phyloP scores from a whole-genome alignment of 2,113 vertebrate genomes.

The Equus przewalskii region DNA sequence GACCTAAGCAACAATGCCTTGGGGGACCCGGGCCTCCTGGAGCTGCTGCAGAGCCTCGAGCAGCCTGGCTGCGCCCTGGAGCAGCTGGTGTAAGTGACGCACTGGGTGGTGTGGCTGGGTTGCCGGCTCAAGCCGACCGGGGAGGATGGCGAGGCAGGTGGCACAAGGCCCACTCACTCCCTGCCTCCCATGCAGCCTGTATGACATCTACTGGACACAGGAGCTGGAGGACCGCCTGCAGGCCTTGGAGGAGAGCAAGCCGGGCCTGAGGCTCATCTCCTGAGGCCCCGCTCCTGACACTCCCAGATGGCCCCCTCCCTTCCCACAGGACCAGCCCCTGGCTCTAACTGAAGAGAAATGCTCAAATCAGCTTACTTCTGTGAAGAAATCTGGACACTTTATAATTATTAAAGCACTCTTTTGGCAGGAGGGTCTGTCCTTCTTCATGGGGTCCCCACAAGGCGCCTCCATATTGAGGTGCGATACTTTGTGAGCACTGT shows the following conservation, averaged over 20 bases:
- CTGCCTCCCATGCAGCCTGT: slow-evolving; percentile 79
- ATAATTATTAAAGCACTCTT: slow-evolving; percentile 66
- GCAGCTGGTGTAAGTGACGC: slow-evolving; percentile 22
- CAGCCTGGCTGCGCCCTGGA: slow-evolving; percentile 75
- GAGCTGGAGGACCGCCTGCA: slow-evolving; percentile 78
- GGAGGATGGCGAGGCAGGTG: no score
- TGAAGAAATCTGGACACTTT: not conserved
- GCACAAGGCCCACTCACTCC: not conserved
- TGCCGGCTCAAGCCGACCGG: not conserved
- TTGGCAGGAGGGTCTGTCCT: not conserved
- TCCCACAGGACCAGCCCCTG: no score
- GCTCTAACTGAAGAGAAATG: not conserved
- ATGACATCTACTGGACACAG: slow-evolving; percentile 84
- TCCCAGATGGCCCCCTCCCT: not conserved
- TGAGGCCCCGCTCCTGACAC: slow-evolving; percentile 57
- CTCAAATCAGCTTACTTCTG: not conserved
- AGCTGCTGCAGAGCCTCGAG: slow-evolving; percentile 79
- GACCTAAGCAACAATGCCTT: slow-evolving; percentile 88
- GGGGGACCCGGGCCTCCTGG: slow-evolving; percentile 79
- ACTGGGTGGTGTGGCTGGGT: accelerated
- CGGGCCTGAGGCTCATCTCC: slow-evolving; percentile 85
- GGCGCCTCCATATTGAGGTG: accelerated
- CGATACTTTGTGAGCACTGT: accelerated
- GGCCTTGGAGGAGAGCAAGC: slow-evolving; percentile 82
- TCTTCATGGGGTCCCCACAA: not conserved